A percentile compares a stretch with the other conserved stretches of the same genome.
These are phyloP conservation scores for Thamnophis elegans DNA, from an alignment of 2,797 vertebrate genomes.

Conservation along the genomic window DNA sequence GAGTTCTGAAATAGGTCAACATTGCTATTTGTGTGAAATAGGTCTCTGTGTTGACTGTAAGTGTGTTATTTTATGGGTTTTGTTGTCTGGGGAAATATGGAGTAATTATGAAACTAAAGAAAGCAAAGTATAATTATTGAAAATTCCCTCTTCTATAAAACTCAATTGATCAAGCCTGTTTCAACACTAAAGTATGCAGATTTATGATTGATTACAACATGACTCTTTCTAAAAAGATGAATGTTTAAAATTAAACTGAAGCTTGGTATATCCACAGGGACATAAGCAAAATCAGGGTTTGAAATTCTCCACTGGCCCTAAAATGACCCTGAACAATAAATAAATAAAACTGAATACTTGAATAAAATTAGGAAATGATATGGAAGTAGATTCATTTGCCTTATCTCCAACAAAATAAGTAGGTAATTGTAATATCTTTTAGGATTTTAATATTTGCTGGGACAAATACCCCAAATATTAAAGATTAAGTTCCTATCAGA, in stretches of 20 bases:
- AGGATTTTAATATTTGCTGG: background rate
- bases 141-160: slow-evolving; percentile 9
- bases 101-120: background rate
- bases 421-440: background rate
- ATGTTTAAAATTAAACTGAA: background rate
- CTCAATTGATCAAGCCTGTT: slow-evolving; percentile 3
- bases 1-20: background rate
- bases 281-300: background rate
- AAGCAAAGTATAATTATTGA: background rate
- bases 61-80: background rate
- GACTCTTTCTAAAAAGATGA: background rate
- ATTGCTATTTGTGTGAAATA: background rate
- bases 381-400: background rate
- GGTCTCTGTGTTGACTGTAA: background rate
- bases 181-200: slow-evolving; percentile 1
- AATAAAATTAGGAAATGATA: background rate
- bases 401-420: background rate
- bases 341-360: too few species aligned
- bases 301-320: background rate
- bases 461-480: background rate
- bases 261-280: background rate
- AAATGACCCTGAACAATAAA: background rate
- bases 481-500: background rate
- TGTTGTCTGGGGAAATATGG: background rate
- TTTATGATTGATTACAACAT: background rate